Conservation (phyloP, 2,888 invertebrate genomes). For the Eristalinus aeneus region DNA sequence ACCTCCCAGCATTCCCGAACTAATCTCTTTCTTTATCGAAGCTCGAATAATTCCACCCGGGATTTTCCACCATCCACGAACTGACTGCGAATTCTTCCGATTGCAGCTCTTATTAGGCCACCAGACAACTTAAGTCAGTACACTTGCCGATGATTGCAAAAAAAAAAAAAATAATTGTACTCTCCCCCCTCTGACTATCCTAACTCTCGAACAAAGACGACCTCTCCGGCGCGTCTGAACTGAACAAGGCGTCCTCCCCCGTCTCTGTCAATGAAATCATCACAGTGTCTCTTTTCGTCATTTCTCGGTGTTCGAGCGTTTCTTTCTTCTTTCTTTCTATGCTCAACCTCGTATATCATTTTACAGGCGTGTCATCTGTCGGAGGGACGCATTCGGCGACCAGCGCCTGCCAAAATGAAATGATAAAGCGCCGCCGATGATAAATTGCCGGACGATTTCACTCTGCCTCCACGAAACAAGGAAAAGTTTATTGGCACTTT, state of each 20-base stretch:
- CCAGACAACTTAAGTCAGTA: not conserved
- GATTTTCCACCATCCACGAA: not conserved
- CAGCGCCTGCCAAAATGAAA: slow-evolving; percentile 29
- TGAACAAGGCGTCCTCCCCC: not conserved
- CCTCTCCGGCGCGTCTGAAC: not conserved
- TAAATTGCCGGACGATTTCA: slow-evolving; percentile 8
- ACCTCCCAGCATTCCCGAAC: too few relatives aligned
- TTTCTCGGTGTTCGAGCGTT: not conserved
- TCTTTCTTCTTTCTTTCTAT: not conserved
- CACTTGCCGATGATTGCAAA: not conserved
- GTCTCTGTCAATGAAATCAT: not conserved
- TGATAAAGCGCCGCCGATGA: slow-evolving; percentile 29
- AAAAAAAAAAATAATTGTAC: too few relatives aligned
- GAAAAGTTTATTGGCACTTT: not conserved
- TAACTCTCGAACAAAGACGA: not conserved
- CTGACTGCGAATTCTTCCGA: too few relatives aligned
- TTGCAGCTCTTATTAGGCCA: not conserved
- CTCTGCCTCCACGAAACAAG: not conserved
- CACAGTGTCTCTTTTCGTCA: not conserved
- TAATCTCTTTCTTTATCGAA: not conserved
- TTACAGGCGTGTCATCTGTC: slow-evolving; percentile 16
- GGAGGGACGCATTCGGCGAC: not conserved
- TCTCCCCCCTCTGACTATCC: not conserved
- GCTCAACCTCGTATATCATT: slow-evolving; percentile 31
- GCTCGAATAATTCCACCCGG: not conserved